These are phyloP conservation scores for Pangasius djambal DNA, from an alignment of 2,797 vertebrate species.

Conservation along the genomic window DNA sequence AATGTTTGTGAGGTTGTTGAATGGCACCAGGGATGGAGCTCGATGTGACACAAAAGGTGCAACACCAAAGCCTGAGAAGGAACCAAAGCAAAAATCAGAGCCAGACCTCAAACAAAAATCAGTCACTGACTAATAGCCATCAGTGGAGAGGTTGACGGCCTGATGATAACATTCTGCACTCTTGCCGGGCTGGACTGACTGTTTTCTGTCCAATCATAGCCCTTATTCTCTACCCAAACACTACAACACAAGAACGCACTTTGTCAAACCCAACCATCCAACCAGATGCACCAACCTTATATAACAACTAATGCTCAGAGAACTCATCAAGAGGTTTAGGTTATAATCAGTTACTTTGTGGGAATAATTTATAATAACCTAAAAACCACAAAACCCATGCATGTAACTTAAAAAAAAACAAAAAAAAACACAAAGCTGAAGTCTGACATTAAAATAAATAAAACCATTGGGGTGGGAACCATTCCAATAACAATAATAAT, in stretches of 20 bases:
- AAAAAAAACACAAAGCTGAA: neutral
- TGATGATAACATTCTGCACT: conserved; percentile 34
- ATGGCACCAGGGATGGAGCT: conserved; percentile 46
- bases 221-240: neutral
- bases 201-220: conserved; percentile 28
- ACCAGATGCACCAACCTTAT: neutral
- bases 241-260: conserved; percentile 2
- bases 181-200: conserved; percentile 26
- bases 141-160: conserved; percentile 28
- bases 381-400: neutral
- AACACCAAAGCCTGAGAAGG: conserved; percentile 43
- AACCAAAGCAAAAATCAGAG: conserved; percentile 33
- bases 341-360: neutral
- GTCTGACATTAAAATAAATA: neutral
- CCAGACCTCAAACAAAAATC: conserved; percentile 35
- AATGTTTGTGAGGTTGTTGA: conserved; percentile 69
- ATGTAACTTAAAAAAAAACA: neutral
- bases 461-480: neutral
- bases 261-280: conserved; percentile 11
- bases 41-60: conserved; percentile 26
- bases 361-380: neutral
- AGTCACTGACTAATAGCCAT: conserved; percentile 32
- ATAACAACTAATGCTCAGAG: conserved; percentile 6
- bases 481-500: neutral
- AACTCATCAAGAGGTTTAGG: neutral